phyloP scores from a whole-genome alignment of 2,888 invertebrate species.

The Tridacna gigas region DNA sequence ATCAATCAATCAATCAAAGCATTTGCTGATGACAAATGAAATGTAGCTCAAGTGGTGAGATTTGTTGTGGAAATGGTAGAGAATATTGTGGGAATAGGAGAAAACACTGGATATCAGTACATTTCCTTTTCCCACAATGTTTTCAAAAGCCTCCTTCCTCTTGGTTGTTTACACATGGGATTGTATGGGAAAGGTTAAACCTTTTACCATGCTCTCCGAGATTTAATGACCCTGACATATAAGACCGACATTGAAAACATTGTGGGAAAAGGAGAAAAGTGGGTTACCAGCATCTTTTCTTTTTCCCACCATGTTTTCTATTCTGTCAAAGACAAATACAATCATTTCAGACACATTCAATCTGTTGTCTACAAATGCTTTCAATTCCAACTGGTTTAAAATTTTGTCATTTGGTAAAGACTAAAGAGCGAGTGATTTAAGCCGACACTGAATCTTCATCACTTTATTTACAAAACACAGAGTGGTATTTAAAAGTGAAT shows the following conservation, averaged over 20 bases:
- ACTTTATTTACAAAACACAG: too few species aligned
- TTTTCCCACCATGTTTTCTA: too few species aligned
- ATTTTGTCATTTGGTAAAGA: not conserved
- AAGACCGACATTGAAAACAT: not conserved
- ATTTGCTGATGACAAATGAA: not conserved
- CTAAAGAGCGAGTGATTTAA: not conserved
- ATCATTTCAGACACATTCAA: not conserved
- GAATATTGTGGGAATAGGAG: not conserved
- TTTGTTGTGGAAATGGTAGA: not conserved
- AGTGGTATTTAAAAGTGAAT: too few species aligned
- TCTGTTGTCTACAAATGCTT: not conserved
- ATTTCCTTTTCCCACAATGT: conserved; percentile 3
- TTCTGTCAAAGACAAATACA: not conserved
- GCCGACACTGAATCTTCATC: not conserved
- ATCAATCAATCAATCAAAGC: too few species aligned
- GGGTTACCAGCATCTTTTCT: too few species aligned
- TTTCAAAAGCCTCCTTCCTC: not conserved
- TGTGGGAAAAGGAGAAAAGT: not conserved
- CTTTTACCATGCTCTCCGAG: not conserved
- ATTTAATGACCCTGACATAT: not conserved
- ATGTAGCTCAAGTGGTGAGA: not conserved
- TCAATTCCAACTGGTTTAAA: not conserved
- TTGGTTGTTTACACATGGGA: not conserved
- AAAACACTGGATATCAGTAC: not conserved
- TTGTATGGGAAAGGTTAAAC: not conserved